A percentile compares a stretch with the other conserved stretches of the same genome.
Evolutionary conservation across 2,797 vertebrate species (phyloP).

Genomic region (Streptopelia turtur): DNA sequence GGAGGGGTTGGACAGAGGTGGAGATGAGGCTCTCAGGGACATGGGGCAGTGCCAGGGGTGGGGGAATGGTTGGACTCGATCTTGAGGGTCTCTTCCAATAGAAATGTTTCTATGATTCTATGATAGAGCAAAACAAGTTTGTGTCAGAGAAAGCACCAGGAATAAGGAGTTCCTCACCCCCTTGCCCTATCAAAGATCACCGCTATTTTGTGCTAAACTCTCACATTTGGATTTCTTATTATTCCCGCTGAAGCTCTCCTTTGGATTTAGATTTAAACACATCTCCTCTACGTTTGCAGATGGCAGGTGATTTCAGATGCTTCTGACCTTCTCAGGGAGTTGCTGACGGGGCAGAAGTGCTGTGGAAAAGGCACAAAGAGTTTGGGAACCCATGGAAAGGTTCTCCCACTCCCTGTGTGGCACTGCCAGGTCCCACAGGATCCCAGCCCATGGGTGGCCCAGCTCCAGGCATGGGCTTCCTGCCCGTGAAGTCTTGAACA

Average conservation of each 20-base stretch:
- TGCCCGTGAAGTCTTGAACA: not conserved
- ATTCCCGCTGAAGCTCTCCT: not conserved
- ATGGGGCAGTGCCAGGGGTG: no score
- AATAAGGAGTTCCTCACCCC: not conserved
- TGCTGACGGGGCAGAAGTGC: not conserved
- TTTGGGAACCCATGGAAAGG: not conserved
- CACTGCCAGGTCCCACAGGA: no score
- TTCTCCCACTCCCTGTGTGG: fast-evolving
- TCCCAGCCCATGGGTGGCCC: not conserved
- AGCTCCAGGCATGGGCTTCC: not conserved
- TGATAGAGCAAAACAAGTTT: not conserved
- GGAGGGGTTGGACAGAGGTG: no score
- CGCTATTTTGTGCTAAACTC: not conserved
- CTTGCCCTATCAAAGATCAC: not conserved
- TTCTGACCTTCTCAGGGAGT: not conserved
- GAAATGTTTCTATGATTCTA: no score
- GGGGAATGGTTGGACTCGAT: no score
- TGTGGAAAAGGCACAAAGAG: not conserved
- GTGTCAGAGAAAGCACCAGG: not conserved
- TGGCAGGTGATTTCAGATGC: not conserved
- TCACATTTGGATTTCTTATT: not conserved
- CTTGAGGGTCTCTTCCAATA: no score
- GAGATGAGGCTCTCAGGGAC: no score
- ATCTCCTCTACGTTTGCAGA: not conserved
- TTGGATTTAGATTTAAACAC: not conserved